Percentiles rank a stretch among this genome's conserved stretches.
Evolutionary conservation across 2,113 vertebrate species (phyloP).

Genomic region (Regulus satrapa): DNA sequence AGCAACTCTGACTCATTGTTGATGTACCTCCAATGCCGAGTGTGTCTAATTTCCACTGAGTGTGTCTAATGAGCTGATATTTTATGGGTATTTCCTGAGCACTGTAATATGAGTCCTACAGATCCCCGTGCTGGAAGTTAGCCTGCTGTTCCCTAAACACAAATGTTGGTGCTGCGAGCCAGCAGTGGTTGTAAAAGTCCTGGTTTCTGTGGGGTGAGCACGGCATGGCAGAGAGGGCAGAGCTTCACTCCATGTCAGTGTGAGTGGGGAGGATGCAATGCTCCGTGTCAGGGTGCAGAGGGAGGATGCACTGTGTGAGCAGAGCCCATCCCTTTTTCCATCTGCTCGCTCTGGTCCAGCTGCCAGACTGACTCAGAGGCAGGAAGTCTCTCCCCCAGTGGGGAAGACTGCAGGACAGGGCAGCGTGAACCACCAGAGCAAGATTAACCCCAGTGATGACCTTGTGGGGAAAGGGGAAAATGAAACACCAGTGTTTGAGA

Average conservation of each 20-base stretch:
- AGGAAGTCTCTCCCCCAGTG: background rate
- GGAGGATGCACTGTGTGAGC: background rate
- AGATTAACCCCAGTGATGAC: background rate
- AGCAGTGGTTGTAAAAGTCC: background rate
- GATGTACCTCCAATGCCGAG: background rate
- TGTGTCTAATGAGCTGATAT: background rate
- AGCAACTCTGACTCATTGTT: constrained; percentile 48
- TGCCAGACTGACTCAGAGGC: background rate
- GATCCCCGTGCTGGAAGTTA: background rate
- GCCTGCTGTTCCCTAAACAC: background rate
- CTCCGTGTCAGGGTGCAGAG: background rate
- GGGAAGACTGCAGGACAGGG: background rate
- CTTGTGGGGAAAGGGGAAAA: background rate
- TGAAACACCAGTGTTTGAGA: background rate
- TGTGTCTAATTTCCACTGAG: background rate
- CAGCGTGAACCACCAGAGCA: background rate
- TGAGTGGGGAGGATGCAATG: accelerated
- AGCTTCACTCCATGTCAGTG: accelerated
- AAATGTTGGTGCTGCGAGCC: background rate
- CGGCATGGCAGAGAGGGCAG: background rate
- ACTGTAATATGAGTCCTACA: background rate
- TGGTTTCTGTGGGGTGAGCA: background rate
- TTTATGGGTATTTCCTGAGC: constrained; percentile 41
- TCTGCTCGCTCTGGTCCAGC: background rate
- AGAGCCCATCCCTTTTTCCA: background rate